Percentiles rank a stretch among this genome's conserved stretches.
Evolutionary conservation across 2,888 invertebrate species (phyloP).

Genomic region (Osmoderma eremita): DNA sequence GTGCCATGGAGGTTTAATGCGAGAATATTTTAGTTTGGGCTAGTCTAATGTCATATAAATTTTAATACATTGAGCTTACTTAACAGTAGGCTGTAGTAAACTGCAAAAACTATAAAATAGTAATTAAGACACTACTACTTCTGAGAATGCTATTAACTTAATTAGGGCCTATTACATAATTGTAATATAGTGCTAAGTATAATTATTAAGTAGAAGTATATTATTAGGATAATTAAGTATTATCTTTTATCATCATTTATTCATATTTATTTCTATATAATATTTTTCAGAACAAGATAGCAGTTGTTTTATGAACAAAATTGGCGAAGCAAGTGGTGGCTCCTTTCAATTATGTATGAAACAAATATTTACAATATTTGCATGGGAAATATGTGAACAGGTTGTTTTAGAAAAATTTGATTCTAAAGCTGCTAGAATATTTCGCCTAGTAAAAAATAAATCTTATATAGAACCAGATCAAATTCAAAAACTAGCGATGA

Average conservation of each 20-base stretch:
- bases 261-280: constrained; percentile 5
- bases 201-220: no score
- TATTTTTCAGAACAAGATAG: constrained; percentile 79
- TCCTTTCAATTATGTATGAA: constrained; percentile 80
- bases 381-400: constrained; percentile 81
- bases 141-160: no score
- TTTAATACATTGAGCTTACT: no score
- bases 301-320: constrained; percentile 77
- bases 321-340: constrained; percentile 86
- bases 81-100: no score
- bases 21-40: no score
- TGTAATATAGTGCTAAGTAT: no score
- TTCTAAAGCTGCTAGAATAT: constrained; percentile 85
- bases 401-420: constrained; percentile 87
- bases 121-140: no score
- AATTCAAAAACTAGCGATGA: constrained; percentile 92
- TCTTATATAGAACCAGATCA: constrained; percentile 91
- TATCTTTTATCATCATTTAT: not conserved
- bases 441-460: constrained; percentile 82
- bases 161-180: no score
- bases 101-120: no score
- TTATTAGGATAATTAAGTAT: no score
- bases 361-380: constrained; percentile 75
- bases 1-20: no score
- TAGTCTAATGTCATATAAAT: no score